A percentile compares a stretch with the other conserved stretches of the same genome.
Conservation (phyloP, 2,797 vertebrate genomes). For the Rhinichthys osculus region DNA sequence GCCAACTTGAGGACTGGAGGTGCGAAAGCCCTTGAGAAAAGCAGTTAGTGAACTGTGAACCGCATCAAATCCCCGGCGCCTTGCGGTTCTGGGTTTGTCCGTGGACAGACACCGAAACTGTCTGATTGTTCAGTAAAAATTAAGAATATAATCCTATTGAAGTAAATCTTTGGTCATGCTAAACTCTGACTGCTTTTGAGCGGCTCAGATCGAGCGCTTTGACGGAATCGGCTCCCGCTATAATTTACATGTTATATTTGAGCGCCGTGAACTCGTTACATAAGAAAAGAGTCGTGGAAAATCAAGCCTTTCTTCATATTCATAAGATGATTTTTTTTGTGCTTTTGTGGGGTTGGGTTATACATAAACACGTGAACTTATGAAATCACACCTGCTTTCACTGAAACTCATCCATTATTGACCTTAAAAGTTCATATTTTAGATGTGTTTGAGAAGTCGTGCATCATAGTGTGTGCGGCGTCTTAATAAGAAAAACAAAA, state of each 20-base stretch:
- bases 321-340: slow-evolving; percentile 3
- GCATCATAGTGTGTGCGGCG: background rate
- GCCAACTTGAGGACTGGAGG: slow-evolving; percentile 75
- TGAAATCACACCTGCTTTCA: background rate
- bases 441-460: background rate
- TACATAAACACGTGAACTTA: background rate
- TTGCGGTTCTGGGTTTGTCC: slow-evolving; percentile 69
- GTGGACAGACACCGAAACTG: slow-evolving; percentile 77
- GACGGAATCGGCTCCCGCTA: slow-evolving; percentile 60
- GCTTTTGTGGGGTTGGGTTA: background rate
- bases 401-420: background rate
- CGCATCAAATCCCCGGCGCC: slow-evolving; percentile 80
- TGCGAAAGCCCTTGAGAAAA: slow-evolving; percentile 72
- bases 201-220: slow-evolving; percentile 66
- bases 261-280: slow-evolving; percentile 50
- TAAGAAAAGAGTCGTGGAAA: slow-evolving; percentile 44
- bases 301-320: slow-evolving; percentile 23
- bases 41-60: slow-evolving; percentile 83
- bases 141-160: slow-evolving; percentile 86
- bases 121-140: slow-evolving; percentile 82
- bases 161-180: slow-evolving; percentile 79
- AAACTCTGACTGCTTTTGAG: slow-evolving; percentile 79
- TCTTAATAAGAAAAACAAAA: too few species aligned
- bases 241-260: slow-evolving; percentile 65
- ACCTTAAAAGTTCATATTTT: background rate